phyloP scores from a whole-genome alignment of 2,113 vertebrate genomes.

The Atractosteus spatula region DNA sequence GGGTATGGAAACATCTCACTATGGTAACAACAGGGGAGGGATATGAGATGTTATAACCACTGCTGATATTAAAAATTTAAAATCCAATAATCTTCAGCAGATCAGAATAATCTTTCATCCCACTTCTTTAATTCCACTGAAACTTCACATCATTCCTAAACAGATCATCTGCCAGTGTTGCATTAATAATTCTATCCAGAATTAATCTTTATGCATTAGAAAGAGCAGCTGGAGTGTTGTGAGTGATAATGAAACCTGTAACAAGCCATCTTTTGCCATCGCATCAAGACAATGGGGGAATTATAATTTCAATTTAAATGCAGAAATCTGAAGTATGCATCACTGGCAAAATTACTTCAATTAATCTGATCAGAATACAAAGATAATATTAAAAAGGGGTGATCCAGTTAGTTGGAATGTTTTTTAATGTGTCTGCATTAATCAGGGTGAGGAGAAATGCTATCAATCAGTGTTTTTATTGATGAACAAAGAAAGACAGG shows the following conservation, averaged over 20 bases:
- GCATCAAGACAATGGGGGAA: constrained; percentile 80
- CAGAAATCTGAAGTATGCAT: constrained; percentile 77
- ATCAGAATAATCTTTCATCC: constrained; percentile 17
- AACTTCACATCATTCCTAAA: constrained; percentile 1
- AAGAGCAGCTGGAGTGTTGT: constrained; percentile 74
- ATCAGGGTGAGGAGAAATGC: not conserved
- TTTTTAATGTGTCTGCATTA: constrained; percentile 51
- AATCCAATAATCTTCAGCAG: constrained; percentile 13
- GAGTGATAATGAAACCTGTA: constrained; percentile 84
- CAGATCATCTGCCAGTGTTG: constrained; percentile 57
- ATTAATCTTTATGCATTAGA: constrained; percentile 74
- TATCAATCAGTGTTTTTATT: not conserved
- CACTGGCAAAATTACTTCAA: constrained; percentile 82
- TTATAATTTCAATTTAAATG: constrained; percentile 88
- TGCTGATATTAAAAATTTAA: constrained; percentile 6
- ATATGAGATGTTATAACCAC: not conserved
- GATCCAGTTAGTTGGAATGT: constrained; percentile 65
- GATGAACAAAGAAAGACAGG: not conserved
- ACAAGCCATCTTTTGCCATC: constrained; percentile 71
- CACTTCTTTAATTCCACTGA: not conserved
- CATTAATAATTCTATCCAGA: constrained; percentile 66
- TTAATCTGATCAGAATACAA: constrained; percentile 80
- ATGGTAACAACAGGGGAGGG: not conserved
- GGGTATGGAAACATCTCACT: not conserved
- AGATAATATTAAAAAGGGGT: constrained; percentile 61